These are phyloP conservation scores for Microctonus aethiopoides DNA, from an alignment of 2,888 invertebrate genomes.

Conservation along the genomic window DNA sequence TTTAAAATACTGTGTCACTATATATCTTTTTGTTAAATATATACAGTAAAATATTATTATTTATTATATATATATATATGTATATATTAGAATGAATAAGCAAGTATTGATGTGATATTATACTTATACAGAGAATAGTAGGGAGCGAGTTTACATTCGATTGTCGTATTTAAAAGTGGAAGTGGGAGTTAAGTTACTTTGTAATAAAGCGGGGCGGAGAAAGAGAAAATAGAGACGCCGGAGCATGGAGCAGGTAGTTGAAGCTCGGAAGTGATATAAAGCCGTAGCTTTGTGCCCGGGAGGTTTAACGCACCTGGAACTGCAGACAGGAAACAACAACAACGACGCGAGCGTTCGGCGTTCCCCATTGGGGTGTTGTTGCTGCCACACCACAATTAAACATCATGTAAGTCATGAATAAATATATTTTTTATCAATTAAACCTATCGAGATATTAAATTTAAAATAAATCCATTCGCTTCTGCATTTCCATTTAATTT, in stretches of 20 bases:
- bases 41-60: too few species aligned
- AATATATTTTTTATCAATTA: neutral
- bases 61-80: too few species aligned
- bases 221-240: constrained; percentile 48
- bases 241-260: constrained; percentile 49
- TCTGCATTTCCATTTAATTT: too few species aligned
- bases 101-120: neutral
- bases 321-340: constrained; percentile 47
- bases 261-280: constrained; percentile 65
- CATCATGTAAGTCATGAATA: constrained; percentile 59
- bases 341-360: constrained; percentile 44
- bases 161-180: constrained; percentile 22
- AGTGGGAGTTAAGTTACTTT: constrained; percentile 38
- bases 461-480: neutral
- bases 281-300: constrained; percentile 50
- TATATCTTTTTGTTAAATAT: neutral
- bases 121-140: constrained; percentile 29
- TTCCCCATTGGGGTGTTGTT: constrained; percentile 48
- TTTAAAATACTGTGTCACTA: neutral
- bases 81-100: too few species aligned
- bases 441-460: neutral
- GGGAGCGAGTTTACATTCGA: constrained; percentile 27
- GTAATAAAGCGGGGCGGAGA: constrained; percentile 45
- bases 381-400: constrained; percentile 61
- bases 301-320: constrained; percentile 60